phyloP scores from a whole-genome alignment of 2,113 vertebrate species.

The human (Homo sapiens) region GRCh38 chr4:64375501-64376000 shows the following conservation, averaged over 20 bases:
- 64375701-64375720: not conserved
- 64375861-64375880: not conserved
- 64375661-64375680: not conserved
- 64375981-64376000: not conserved
- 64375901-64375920: not conserved
- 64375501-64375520: not conserved
- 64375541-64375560: not conserved
- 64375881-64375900: not conserved
- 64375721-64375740: not conserved
- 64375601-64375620: not conserved
- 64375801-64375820: not conserved
- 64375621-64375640: not conserved
- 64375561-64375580: not conserved
- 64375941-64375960: not conserved
- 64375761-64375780: not conserved
- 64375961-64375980: not conserved
- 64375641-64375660: not conserved
- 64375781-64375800: not conserved
- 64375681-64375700: not conserved
- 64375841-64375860: not conserved
- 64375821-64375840: not conserved
- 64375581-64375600: rapidly evolving
- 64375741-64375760: not conserved
- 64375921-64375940: not conserved
- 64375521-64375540: not conserved